phyloP scores from a whole-genome alignment of 2,797 vertebrate genomes.

The Selene dorsalis region DNA sequence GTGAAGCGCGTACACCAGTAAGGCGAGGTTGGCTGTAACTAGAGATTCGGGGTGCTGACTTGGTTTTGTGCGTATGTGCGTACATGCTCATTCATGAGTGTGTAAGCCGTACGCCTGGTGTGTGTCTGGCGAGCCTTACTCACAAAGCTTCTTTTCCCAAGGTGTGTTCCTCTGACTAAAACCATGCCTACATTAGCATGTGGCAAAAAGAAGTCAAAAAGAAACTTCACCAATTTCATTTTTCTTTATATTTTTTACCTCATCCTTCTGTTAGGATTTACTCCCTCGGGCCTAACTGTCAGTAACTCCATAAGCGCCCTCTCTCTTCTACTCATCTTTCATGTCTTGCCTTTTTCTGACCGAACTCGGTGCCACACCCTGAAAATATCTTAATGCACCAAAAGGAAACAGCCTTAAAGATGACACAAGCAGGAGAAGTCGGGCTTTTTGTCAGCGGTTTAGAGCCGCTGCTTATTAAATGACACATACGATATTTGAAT shows the following conservation, averaged over 20 bases:
- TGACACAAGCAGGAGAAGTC: slow-evolving; percentile 43
- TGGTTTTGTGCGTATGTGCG: not conserved
- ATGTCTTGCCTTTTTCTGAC: slow-evolving; percentile 18
- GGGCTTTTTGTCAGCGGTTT: not conserved
- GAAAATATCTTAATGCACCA: slow-evolving; percentile 22
- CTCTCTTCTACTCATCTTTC: slow-evolving; percentile 7
- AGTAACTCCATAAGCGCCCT: not conserved
- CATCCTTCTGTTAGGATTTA: slow-evolving; percentile 10
- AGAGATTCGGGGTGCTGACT: slow-evolving; percentile 23
- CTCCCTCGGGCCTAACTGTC: slow-evolving; percentile 51
- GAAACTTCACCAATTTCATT: not conserved
- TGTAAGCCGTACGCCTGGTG: not conserved
- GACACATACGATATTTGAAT: slow-evolving; percentile 19
- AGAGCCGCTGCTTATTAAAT: not conserved
- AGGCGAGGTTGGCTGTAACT: slow-evolving; percentile 44
- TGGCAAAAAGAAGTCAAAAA: slow-evolving; percentile 17
- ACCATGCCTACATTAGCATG: slow-evolving; percentile 16
- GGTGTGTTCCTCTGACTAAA: slow-evolving; percentile 63
- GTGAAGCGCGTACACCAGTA: slow-evolving; percentile 11
- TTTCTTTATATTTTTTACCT: not conserved
- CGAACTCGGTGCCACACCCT: slow-evolving; percentile 53
- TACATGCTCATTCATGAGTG: not conserved
- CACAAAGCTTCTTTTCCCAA: slow-evolving; percentile 46
- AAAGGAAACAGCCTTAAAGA: slow-evolving; percentile 13
- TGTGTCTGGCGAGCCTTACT: slow-evolving; percentile 45